phyloP scores from a whole-genome alignment of 2,888 invertebrate species.

The Meta bourneti region DNA sequence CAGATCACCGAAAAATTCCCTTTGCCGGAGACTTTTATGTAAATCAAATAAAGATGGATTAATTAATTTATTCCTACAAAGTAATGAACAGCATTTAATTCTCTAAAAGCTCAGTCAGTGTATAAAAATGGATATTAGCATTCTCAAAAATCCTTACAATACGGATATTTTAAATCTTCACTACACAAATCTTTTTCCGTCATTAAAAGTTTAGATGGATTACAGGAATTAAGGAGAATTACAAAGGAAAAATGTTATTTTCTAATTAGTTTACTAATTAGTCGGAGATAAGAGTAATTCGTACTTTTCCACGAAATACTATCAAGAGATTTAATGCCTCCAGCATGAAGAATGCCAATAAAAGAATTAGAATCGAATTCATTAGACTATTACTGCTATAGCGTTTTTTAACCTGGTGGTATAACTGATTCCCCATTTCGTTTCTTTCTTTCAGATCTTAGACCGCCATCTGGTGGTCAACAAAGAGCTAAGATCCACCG shows the following conservation, averaged over 20 bases:
- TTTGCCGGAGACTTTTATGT: too few species aligned
- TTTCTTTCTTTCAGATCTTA: constrained; percentile 84
- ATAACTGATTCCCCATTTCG: not conserved
- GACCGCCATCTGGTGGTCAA: constrained; percentile 93
- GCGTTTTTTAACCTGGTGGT: too few species aligned
- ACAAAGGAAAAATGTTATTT: not conserved
- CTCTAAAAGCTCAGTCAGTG: too few species aligned
- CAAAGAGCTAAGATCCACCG: constrained; percentile 82
- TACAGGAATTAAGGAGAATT: not conserved
- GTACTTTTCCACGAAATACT: not conserved
- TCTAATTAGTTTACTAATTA: not conserved
- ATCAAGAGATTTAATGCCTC: not conserved
- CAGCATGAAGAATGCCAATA: too few species aligned
- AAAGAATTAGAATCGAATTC: not conserved
- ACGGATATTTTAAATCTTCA: too few species aligned
- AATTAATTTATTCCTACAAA: too few species aligned
- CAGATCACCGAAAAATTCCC: too few species aligned
- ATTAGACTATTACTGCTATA: not conserved
- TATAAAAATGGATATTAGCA: too few species aligned
- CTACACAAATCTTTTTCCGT: not conserved
- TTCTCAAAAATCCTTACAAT: too few species aligned
- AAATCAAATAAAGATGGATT: too few species aligned
- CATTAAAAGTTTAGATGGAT: constrained; percentile 2
- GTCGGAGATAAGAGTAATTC: not conserved
- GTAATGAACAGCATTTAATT: too few species aligned